Evolutionary conservation across 1,140 invertebrate genomes (phyloP).

Genomic region (Gryon sp.): DNA sequence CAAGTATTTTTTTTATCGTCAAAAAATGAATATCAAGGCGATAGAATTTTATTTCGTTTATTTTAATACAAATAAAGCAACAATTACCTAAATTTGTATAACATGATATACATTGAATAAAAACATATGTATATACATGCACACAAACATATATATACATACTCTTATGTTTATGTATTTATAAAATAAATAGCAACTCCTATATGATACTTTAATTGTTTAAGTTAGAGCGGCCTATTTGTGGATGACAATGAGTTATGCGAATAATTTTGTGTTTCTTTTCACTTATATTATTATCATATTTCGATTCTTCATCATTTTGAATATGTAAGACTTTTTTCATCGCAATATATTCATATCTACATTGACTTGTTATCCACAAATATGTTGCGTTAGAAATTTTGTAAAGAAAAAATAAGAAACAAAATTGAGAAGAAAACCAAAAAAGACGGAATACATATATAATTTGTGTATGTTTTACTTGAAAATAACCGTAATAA

Average conservation of each 20-base stretch:
- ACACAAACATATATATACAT: conserved; percentile 12
- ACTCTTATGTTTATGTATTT: conserved; percentile 14
- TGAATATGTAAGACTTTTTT: conserved; percentile 18
- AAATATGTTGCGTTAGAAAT: conserved; percentile 11
- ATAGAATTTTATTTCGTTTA: conserved; percentile 50
- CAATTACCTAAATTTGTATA: conserved; percentile 50
- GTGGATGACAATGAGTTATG: conserved; percentile 24
- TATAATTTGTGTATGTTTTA: conserved; percentile 11
- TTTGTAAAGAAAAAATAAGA: conserved; percentile 28
- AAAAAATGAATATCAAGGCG: no score
- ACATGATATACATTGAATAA: conserved; percentile 52
- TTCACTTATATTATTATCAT: conserved; percentile 5
- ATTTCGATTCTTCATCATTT: conserved; percentile 8
- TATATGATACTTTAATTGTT: conserved; percentile 29
- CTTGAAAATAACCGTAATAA: conserved; percentile 25
- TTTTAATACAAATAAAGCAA: conserved; percentile 58
- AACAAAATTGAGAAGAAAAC: background rate
- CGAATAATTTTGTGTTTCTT: background rate
- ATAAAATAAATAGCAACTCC: conserved; percentile 50
- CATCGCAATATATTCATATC: conserved; percentile 37
- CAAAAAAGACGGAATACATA: background rate
- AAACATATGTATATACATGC: conserved; percentile 39
- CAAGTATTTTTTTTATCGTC: no score
- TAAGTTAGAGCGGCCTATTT: conserved; percentile 27
- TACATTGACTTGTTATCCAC: conserved; percentile 47